Base-by-base conservation (phyloP, 2,113 vertebrate genomes). In the Tetrao urogallus region DNA sequence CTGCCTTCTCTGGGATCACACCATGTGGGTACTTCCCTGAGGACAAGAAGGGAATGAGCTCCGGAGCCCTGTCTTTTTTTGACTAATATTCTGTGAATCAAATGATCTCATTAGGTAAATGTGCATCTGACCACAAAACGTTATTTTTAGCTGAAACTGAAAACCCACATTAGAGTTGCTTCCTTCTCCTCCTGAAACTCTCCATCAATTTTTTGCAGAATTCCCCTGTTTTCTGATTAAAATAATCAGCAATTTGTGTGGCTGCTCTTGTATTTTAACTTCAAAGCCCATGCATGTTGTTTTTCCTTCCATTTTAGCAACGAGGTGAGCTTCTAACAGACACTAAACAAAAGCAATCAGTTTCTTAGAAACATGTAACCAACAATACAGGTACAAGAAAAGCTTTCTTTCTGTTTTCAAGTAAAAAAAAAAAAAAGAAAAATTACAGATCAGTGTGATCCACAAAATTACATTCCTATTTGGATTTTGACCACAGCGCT, bases 41-140 rank as follows among this genome's bases (percentile, higher is more conserved):
- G 70, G 86, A 78, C 36, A 81, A 78, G 36, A 75, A 60, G 52
- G 27, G 47, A 88, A 80, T 21, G 19, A 61, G 34, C 42, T 83
- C 75, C 30, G 16, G 15, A 93, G 36, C 40, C n/a, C 30, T 90
- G 20, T 72, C 57, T 84, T 93, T 87, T 75, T 93, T 58, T 52
- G 65, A 65, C 15, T 58, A 84, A 90, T 86, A 93, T 74, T 67
- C 70, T 81, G 34, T 82, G 77, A 92, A 72, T 93, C 70, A 90
- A 86, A 93, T 89, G 1, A 86, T 81, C 80, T 84, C 81, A 94
- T 89, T 95, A 90, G 57, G 28, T 81, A 77, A 84, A 57, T 6
- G 58, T n/a, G 77, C 77, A 89, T 78, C 77, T 90, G 66, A 89
- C 80, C 83, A 88, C 70, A 88, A 77, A 88, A 84, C 57, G 64